phyloP scores from a whole-genome alignment of 2,113 vertebrate species.

The Ochotona curzoniae region DNA sequence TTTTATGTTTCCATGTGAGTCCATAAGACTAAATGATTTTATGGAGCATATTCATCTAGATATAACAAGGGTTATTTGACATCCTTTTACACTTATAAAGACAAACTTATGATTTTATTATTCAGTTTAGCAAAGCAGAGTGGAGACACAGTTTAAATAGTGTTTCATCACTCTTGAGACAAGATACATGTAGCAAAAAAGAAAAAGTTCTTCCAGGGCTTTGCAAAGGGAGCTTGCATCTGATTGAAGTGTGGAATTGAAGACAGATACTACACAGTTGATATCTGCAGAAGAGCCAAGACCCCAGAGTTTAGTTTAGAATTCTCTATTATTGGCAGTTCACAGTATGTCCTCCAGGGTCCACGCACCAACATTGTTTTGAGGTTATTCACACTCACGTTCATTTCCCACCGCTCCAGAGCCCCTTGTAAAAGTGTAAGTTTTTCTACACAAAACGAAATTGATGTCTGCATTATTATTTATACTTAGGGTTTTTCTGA shows the following conservation, averaged over 20 bases:
- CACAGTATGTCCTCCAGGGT: neutral
- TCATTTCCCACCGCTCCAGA: too few species aligned
- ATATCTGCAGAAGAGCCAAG: neutral
- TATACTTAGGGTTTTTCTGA: too few species aligned
- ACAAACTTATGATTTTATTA: conserved; percentile 34
- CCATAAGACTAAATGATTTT: neutral
- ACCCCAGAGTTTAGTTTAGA: neutral
- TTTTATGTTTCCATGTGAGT: conserved; percentile 4
- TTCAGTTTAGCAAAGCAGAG: neutral
- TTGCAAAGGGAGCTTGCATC: neutral
- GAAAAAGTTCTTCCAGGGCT: neutral
- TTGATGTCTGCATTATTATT: too few species aligned
- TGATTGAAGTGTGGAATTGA: neutral
- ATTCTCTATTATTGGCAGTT: neutral
- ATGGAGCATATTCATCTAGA: neutral
- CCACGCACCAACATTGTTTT: too few species aligned
- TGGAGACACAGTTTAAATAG: neutral
- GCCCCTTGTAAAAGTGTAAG: too few species aligned
- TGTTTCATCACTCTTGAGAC: neutral
- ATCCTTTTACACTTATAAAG: neutral
- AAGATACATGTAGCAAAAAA: neutral
- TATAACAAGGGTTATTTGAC: neutral
- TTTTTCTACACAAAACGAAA: too few species aligned
- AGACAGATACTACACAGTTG: neutral
- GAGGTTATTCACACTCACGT: too few species aligned